Base-by-base conservation (phyloP, 2,113 vertebrate species). In the Tragelaphus imberbis region DNA sequence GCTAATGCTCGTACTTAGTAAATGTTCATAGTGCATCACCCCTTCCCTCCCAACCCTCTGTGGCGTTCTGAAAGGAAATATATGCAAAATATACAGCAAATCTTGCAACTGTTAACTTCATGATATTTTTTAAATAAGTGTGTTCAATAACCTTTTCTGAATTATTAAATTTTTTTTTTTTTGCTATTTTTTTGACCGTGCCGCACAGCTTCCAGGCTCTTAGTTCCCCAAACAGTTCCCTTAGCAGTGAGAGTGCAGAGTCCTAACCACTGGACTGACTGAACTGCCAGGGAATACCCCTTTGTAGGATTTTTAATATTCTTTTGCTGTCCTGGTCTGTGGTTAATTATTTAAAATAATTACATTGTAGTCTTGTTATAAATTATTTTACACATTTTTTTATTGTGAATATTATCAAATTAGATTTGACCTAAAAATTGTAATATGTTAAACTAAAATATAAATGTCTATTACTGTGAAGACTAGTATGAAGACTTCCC, bases 291-390 rank as follows among this genome's bases (percentile, higher is more conserved):
- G 44, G 77, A 80, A 80, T 9, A 27, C 77, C 55, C 40, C 13
- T 28, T 59, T 59, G n/a, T 47, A 61, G n/a, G 79, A 30, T 56
- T 95, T 93, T 79, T 88, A n/a, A 55, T 71, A 28, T n/a, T 93
- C 21, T 91, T 94, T 88, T 49, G 15, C 59, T 49, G 3, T 88
- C 59, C 30, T 63, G 36, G 7, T 81, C 53, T 95, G 88, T 96
- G 68, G 82, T 92, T 86, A 56, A 63, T 81, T 53, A 89, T 75
- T 77, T 88, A 27, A 97, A 94, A 89, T 85, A 92, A 77, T 81
- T 93, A 84, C 92, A 49, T 87, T 53, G 40, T 71, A 49, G 55
- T 90, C n/a, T 94, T 49, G 15, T 89, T 88, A 82, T 49, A 87
- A 97, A 63, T 86, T 59, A 75, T 79, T 49, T 82, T 79, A 68